Conservation (phyloP, 2,113 vertebrate species). For the Himantopus leucocephalus region DNA sequence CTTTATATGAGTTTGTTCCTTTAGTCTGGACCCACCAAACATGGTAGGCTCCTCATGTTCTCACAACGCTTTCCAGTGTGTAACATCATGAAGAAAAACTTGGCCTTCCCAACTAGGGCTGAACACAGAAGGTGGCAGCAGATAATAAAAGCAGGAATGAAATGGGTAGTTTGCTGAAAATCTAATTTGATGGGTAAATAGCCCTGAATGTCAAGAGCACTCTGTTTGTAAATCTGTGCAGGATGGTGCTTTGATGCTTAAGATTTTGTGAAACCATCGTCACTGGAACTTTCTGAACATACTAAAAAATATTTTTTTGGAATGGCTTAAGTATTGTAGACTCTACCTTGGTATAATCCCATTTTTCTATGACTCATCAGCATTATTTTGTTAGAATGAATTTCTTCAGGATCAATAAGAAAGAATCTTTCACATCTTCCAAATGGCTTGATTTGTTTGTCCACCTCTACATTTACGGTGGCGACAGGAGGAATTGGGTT, state of each 20-base stretch:
- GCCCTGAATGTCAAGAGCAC: background rate
- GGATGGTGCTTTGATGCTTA: background rate
- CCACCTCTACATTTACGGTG: background rate
- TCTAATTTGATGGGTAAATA: background rate
- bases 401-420: background rate
- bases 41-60: background rate
- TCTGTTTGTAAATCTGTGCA: background rate
- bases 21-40: background rate
- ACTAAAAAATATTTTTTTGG: background rate
- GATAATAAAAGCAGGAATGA: background rate
- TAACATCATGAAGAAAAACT: background rate
- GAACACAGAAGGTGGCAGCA: background rate
- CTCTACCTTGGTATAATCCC: background rate
- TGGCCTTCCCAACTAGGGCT: background rate
- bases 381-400: background rate
- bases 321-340: background rate
- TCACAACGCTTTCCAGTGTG: background rate
- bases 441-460: background rate
- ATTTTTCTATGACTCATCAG: background rate
- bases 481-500: background rate
- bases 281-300: background rate
- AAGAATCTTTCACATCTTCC: background rate
- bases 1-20: background rate
- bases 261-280: background rate
- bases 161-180: background rate